Conservation (phyloP, 2,888 invertebrate species). For the Mactromeris polynyma region DNA sequence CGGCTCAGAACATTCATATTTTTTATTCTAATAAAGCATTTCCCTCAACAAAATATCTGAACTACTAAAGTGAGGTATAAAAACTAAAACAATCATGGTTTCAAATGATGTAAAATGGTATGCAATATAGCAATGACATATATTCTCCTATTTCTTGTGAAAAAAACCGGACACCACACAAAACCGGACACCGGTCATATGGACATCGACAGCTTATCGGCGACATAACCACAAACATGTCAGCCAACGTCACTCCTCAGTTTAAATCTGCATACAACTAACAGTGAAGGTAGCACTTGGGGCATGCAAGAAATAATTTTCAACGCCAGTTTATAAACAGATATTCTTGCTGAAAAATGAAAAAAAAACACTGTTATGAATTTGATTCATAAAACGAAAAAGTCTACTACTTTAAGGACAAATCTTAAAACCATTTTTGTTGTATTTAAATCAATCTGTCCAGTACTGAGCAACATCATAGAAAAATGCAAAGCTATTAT, state of each 20-base stretch:
- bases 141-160: background rate
- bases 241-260: background rate
- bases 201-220: background rate
- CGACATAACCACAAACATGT: background rate
- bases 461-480: no score
- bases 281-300: slow-evolving; percentile 1
- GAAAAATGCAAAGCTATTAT: no score
- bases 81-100: background rate
- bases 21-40: background rate
- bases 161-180: background rate
- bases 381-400: background rate
- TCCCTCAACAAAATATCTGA: background rate
- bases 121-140: background rate
- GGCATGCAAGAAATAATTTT: background rate
- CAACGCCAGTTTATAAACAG: slow-evolving; percentile 15
- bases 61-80: background rate
- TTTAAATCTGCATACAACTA: background rate
- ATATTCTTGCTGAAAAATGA: slow-evolving; percentile 14
- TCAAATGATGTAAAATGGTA: background rate
- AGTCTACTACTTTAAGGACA: no score
- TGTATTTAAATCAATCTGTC: no score
- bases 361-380: background rate
- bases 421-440: no score
- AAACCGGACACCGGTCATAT: background rate
- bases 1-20: background rate